Base-by-base conservation (phyloP, 2,113 vertebrate genomes). In the Ctenodactylus gundi region DNA sequence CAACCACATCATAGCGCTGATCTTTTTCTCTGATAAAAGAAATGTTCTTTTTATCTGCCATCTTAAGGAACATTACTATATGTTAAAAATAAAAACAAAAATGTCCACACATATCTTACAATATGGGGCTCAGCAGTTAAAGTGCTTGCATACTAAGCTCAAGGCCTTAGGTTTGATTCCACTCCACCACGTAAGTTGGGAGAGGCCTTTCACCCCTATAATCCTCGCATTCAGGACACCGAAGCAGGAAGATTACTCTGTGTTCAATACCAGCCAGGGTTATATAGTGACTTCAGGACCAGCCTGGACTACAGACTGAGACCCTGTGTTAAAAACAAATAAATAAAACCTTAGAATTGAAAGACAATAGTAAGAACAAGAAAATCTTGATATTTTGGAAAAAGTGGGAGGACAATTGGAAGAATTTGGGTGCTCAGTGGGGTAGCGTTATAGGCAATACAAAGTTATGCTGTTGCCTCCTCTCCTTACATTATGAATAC, bases 401-500 rank as follows among this genome's bases (percentile, higher is more conserved):
- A 84, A 87, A 76, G 23, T 80, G 4, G 55, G 68, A 96, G 36
- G 23, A 92, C 53, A 80, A 72, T 89, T 86, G 57, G 75, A 91
- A 72, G 44, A 92, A 95, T 96, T 86, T 93, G 60, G 60, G 82
- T 84, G n/a, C 91, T 97, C 90, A 76, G 51, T 94, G 51, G 84
- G 86, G 44, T 82, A 39, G 84, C 65, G 88, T 72, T 70, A 64
- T 34, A 92, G 73, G 86, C 88, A 75, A n/a, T 93, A 78, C 85
- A 77, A 92, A 94, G 94, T 96, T 87, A 84, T 78, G 70, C 64
- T 72, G 87, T n/a, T 94, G 76, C n/a, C 39, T 95, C n/a, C 34
- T 91, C 75, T 94, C 44, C n/a, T 93, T 95, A 95, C 73, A 91
- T 95, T 96, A 93, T 75, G 62, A 62, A 86, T 96, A 94, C 15